Base-by-base conservation (phyloP, 2,888 invertebrate genomes). In the Melanostoma mellinum region DNA sequence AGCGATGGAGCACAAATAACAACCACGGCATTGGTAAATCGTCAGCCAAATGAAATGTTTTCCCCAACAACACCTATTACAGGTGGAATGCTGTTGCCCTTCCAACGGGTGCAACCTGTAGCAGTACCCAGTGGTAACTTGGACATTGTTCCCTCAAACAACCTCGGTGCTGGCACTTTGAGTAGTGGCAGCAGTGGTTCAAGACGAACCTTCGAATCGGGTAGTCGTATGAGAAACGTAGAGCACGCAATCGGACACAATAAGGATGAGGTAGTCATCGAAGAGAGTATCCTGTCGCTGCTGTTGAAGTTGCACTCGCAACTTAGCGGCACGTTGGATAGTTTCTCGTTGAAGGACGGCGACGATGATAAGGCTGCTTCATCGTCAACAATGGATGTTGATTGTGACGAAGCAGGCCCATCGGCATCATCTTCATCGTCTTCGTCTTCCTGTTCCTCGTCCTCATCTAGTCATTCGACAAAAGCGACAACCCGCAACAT, bases 231-330 rank as follows among this genome's bases (percentile, higher is more conserved):
- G 68, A 89, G 91, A 2, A 88, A 89, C 4, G 90, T 91, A 2
- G 91, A 91, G 90, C 89, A 91, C 87, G 85, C 92, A 87, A 87
- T 90, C 50, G 89, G 89, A 86, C 86, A 87, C 56, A 92, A 92
- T 71, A 93, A 93, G 46, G 90, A 91, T 67, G 91, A 93, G 44
- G 92, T 95, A 9, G 93, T 93, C 35, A 93, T 97, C 69, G 96
- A 96, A 88, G 97, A 97, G 90, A 98, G 97, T 80, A 96, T 99
- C 85, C 94, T 99, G 86, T 97, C 98, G 0, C 92, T 98, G 63
- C 92, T 99, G 52, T 92, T 98, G 67, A 97, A 97, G 90, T 93
- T 98, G 9, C 98, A 99, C 91, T 96, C 97, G 2, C 97, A 98
- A 89, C 92, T 98, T 48, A 96, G 96, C 0, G 97, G 96, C 0